Base-by-base conservation (phyloP, 2,888 invertebrate species). In the Chrysina gloriosa region DNA sequence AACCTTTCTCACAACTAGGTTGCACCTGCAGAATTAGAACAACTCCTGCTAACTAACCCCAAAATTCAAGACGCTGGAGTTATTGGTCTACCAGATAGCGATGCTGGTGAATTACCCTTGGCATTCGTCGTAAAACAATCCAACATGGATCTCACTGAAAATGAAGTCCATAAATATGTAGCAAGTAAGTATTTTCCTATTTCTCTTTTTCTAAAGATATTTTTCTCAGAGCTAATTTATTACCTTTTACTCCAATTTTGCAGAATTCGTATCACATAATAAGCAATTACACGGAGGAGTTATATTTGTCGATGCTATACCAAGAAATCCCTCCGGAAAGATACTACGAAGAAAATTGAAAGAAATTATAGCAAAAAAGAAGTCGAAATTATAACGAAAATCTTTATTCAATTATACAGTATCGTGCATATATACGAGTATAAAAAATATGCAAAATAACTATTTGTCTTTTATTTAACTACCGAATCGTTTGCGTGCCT, bases 11-110 rank as follows among this genome's bases (percentile, higher is more conserved):
- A 27, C 31, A 29, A 6, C 5, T 65, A 66, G 66, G 56, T 93
- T 9, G 65, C 96, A 0, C 96, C 96, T 2, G 95, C 96, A 0
- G 96, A 96, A 84, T 82, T 96, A 42, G 96, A 96, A 82, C 90
- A 90, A 9, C 78, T 96, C 58, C 82, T 96, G 34, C 83, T 94
- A 50, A 89, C 89, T 21, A 90, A 93, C 84, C 84, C 87, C 0
- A 87, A 87, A 63, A 88, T 96, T 58, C 87, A 88, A 66, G 95
- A 96, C 79, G 91, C 89, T 14, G 95, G 93, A 34, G 96, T 96
- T 39, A 88, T 95, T 77, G 96, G 95, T 14, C 81, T 89, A 61
- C 91, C 93, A 0, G 88, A 94, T 80, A 91, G 90, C 77, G 80
- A 79, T 52, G 89, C 90, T 34, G 94, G 95, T 5, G 94, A 94